phyloP scores from a whole-genome alignment of 2,888 invertebrate species.

The Leptinotarsa juncta region DNA sequence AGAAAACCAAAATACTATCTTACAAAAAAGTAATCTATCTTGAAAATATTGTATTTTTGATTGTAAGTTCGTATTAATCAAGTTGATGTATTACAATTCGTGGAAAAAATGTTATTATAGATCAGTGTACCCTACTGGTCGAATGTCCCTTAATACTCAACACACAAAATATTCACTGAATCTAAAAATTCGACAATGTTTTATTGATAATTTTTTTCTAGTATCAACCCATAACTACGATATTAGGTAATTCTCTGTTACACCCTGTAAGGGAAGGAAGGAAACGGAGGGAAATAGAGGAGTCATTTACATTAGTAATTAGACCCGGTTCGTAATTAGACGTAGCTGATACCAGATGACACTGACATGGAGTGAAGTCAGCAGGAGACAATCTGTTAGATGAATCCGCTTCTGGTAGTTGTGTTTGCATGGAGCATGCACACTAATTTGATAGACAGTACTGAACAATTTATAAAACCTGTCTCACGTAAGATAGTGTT shows the following conservation, averaged over 20 bases:
- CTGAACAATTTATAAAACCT: neutral
- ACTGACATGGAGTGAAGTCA: constrained; percentile 50
- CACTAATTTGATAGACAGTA: constrained; percentile 25
- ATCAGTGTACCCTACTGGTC: no score
- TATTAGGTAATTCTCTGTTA: neutral
- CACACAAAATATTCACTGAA: no score
- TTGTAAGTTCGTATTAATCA: no score
- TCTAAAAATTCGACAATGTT: no score
- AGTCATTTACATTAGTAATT: constrained; percentile 53
- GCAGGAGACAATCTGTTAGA: constrained; percentile 45
- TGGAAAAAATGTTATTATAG: no score
- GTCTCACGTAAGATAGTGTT: neutral
- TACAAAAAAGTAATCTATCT: no score
- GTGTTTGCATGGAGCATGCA: constrained; percentile 25
- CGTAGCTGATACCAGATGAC: constrained; percentile 51
- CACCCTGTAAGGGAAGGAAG: constrained; percentile 18
- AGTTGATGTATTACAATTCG: no score
- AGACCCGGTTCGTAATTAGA: constrained; percentile 50
- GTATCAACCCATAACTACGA: no score
- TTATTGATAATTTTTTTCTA: no score
- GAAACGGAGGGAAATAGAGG: constrained; percentile 37
- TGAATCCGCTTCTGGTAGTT: constrained; percentile 30
- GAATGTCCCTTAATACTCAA: no score
- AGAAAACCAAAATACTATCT: no score
- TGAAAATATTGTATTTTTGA: no score